These are phyloP conservation scores for Hypotaenidia okinawae DNA, from an alignment of 2,797 vertebrate species.

Conservation along the genomic window DNA sequence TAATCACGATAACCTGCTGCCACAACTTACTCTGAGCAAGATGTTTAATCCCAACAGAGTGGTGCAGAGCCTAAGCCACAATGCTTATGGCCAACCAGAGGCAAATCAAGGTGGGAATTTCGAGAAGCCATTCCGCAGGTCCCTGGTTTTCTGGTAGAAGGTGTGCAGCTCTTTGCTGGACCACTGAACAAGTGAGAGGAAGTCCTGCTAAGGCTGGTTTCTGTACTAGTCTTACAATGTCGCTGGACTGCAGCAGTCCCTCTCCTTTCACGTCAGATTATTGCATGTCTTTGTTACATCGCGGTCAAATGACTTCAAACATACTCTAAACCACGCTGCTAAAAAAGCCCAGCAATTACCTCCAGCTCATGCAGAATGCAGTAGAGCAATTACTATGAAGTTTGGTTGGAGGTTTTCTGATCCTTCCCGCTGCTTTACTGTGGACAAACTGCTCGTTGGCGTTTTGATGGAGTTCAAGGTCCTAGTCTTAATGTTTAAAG, in stretches of 20 bases:
- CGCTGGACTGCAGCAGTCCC: not conserved
- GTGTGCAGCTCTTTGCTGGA: not conserved
- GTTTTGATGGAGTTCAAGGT: conserved; percentile 43
- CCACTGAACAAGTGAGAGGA: not conserved
- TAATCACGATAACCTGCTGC: not conserved
- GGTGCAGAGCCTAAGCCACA: not conserved
- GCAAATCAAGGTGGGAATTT: not conserved
- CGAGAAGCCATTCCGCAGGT: not conserved
- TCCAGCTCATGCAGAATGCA: not conserved
- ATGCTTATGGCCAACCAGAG: not conserved
- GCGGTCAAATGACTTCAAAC: not conserved
- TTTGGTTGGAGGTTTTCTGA: not conserved
- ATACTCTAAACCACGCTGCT: not conserved
- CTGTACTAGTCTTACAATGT: not conserved
- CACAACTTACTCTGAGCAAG: not conserved
- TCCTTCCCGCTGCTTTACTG: not conserved
- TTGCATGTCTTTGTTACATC: not conserved
- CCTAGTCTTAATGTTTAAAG: conserved; percentile 20
- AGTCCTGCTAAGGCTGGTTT: not conserved
- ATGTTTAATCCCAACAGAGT: rapidly evolving
- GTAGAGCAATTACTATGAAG: not conserved
- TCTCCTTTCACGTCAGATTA: not conserved
- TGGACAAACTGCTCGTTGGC: conserved; percentile 12
- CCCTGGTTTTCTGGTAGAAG: rapidly evolving
- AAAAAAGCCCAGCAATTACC: not conserved